phyloP scores from a whole-genome alignment of 2,888 invertebrate genomes.

The Amblyjoppa fuscipennis region DNA sequence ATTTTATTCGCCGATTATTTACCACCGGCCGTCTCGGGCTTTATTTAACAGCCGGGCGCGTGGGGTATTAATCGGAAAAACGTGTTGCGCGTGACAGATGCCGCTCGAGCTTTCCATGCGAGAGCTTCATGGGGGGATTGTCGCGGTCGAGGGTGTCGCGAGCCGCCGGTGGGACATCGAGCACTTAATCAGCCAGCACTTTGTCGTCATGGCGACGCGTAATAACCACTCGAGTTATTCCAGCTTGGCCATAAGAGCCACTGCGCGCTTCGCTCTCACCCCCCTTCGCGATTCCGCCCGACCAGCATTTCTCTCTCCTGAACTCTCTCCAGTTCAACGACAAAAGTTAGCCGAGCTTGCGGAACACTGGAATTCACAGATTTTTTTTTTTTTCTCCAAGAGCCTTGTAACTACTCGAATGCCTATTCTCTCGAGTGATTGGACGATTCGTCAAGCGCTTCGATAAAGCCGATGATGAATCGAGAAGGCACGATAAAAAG shows the following conservation, averaged over 20 bases:
- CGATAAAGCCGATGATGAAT: constrained; percentile 26
- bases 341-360: constrained; percentile 41
- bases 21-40: neutral
- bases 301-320: constrained; percentile 41
- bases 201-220: constrained; percentile 84
- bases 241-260: constrained; percentile 64
- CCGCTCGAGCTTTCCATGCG: constrained; percentile 20
- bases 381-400: constrained; percentile 33
- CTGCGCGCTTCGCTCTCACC: constrained; percentile 47
- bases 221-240: constrained; percentile 83
- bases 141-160: constrained; percentile 62
- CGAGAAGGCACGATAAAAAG: neutral
- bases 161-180: constrained; percentile 72
- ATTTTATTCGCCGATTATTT: constrained; percentile 17
- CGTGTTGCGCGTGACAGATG: constrained; percentile 52
- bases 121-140: constrained; percentile 28
- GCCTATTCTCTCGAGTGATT: constrained; percentile 17
- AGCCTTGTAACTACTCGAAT: constrained; percentile 12
- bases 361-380: constrained; percentile 46
- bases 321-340: constrained; percentile 32
- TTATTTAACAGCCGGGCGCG: constrained; percentile 13
- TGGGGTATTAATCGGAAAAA: constrained; percentile 14
- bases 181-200: constrained; percentile 84
- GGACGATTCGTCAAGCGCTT: constrained; percentile 16
- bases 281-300: constrained; percentile 22